A percentile compares a stretch with the other conserved stretches of the same genome.
These are phyloP conservation scores for Psittacula derbiana DNA, from an alignment of 2,797 vertebrate genomes.

Conservation along the genomic window DNA sequence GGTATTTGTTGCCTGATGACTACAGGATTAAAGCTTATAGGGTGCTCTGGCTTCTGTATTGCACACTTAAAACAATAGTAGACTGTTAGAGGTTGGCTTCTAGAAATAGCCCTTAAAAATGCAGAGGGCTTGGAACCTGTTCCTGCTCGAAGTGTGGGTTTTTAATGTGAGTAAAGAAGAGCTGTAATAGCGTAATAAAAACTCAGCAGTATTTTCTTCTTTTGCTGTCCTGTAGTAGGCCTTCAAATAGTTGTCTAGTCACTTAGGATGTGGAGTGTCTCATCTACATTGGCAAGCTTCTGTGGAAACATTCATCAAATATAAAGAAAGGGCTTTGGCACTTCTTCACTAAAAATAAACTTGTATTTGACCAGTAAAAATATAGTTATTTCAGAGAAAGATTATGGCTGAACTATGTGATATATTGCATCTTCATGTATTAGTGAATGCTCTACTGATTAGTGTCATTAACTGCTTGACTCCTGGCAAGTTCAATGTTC, in stretches of 20 bases:
- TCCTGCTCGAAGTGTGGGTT: conserved; percentile 22
- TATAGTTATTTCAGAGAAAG: background rate
- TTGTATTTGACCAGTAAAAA: background rate
- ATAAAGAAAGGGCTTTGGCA: background rate
- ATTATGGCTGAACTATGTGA: background rate
- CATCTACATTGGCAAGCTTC: background rate
- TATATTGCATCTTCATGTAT: background rate
- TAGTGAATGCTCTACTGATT: background rate
- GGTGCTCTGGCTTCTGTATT: conserved; percentile 11
- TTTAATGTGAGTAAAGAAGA: conserved; percentile 36
- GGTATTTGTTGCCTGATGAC: background rate
- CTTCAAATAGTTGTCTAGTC: background rate
- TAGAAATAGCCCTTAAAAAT: conserved; percentile 30
- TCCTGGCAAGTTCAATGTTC: background rate
- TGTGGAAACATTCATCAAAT: background rate
- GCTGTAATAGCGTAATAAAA: conserved; percentile 32
- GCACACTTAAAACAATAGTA: conserved; percentile 4
- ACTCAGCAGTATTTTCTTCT: conserved; percentile 38
- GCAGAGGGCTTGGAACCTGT: conserved; percentile 4
- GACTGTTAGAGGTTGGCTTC: background rate
- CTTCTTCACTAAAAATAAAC: background rate
- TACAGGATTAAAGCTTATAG: background rate
- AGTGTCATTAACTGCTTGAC: background rate
- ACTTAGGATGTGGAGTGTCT: background rate
- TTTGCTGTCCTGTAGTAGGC: background rate